Percentiles rank a stretch among this genome's conserved stretches.
These are phyloP conservation scores for Pelmatolapia mariae DNA, from an alignment of 2,113 vertebrate genomes.

Conservation along the genomic window DNA sequence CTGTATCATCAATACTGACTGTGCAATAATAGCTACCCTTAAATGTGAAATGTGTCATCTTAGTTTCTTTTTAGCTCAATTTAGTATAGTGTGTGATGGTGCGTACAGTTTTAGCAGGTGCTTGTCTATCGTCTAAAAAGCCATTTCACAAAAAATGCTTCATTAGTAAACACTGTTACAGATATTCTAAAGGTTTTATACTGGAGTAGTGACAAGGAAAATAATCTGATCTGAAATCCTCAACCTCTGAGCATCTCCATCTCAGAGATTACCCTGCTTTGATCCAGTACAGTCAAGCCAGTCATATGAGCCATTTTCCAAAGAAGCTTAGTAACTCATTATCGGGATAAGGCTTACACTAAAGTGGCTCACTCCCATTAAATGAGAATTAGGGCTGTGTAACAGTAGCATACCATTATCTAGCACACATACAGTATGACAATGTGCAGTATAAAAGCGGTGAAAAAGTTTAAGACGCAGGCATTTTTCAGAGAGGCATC, in stretches of 20 bases:
- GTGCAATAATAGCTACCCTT: neutral
- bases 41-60: neutral
- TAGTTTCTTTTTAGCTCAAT: neutral
- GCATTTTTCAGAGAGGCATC: neutral
- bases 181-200: neutral
- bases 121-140: neutral
- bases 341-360: slow-evolving; percentile 57
- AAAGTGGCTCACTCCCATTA: slow-evolving; percentile 53
- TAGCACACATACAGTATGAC: neutral
- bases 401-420: slow-evolving; percentile 12
- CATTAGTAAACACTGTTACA: neutral
- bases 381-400: slow-evolving; percentile 39
- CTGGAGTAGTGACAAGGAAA: neutral
- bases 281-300: slow-evolving; percentile 63
- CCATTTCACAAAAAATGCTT: neutral
- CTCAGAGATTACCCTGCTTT: slow-evolving; percentile 65
- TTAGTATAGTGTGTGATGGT: neutral
- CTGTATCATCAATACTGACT: neutral
- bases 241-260: slow-evolving; percentile 54
- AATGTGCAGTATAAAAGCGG: neutral
- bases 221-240: slow-evolving; percentile 52
- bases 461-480: neutral
- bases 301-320: slow-evolving; percentile 63
- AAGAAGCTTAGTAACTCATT: slow-evolving; percentile 68
- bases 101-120: neutral